Base-by-base conservation (phyloP, 1,140 invertebrate genomes). In the Phymorhynchus buccinoides region DNA sequence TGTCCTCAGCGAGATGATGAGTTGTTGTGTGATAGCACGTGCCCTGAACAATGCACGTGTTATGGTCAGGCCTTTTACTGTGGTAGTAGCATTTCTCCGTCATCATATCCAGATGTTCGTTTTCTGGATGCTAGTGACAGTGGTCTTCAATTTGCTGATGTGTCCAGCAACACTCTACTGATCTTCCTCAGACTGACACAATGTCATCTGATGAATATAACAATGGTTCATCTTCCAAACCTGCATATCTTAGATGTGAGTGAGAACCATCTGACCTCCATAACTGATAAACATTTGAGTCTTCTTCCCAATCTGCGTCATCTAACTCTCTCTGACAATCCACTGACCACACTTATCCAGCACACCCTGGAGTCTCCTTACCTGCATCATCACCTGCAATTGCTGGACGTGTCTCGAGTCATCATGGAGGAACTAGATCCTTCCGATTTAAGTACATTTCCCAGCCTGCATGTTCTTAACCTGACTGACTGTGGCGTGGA, bases 1-100 rank as follows among this genome's bases (percentile, higher is more conserved):
- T 86, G 85, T 75, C 85, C 85, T 9, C 30, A 83, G 1, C 85
- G 83, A 37, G 85, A 86, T 39, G 85, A 86, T 30, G 85, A 86
- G 35, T 39, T 83, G 18, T n/a, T 83, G 42, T 86, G 85, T 80
- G 35, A 86, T 75, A 22, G 62, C 30, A 86, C 81, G 6, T 86
- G 81, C 32, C 85, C 85, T 12, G 71, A 79, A 16, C 18, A 41
- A 37, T 86, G 85, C 62, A 66, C 73, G 73, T 83, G 85, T n/a
- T 42, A 52, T 41, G 56, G 82, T 22, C 75, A 78, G 71, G 85
- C 82, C 30, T 83, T 79, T 56, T 79, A 75, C 27, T 86, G 85
- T n/a, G 39, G 48, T 18, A 35, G 71, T 22, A 9, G 30, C 4
- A 48, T 82, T 42, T 27, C 18, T 18, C 35, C 77, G 6, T 18